Base-by-base conservation (phyloP, 2,113 vertebrate species). In the Urocitellus parryii region DNA sequence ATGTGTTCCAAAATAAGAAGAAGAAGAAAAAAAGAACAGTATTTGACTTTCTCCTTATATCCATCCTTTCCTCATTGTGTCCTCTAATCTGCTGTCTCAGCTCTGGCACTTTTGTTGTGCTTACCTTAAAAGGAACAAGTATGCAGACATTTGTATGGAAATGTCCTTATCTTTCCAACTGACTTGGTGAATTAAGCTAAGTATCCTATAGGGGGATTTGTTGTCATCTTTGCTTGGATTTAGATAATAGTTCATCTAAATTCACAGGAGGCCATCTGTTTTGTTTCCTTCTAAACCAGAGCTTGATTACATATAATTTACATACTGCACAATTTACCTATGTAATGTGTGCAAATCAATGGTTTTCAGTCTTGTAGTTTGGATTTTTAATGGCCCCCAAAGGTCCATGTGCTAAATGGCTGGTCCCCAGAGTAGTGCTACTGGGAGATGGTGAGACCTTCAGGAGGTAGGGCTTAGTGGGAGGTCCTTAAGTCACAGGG, bases 61-160 rank as follows among this genome's bases (percentile, higher is more conserved):
- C 16, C 14, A n/a, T 2, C 53, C 32, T 3, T 5, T n/a, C 67
- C 17, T 34, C 34, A 5, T 16, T 0, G 12, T 25, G 34, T 76
- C n/a, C 80, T 58, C 14, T 42, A 18, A 70, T 24, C 58, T 67
- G 22, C 16, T 12, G 82, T 13, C 86, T 90, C 14, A 6, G 14
- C 34, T 24, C 48, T 1, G 32, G 45, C 13, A 8, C n/a, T 48
- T 11, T 25, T 48, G 2, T 3, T 4, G 8, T 32, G n/a, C 53
- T 84, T 3, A 2, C 4, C 34, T 16, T 16, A 45, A 18, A 20
- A 84, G 82, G 25, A 82, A n/a, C 25, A 53, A 3, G 37, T 4
- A 4, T 0, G 27, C 34, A 34, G 37, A 16, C 27, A 34, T 29
- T 24, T 4, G 68, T 29, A 34, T 9, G 39, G 25, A 13, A 22